Base-by-base conservation (phyloP, 2,113 vertebrate species). In the Vidua chalybeata region DNA sequence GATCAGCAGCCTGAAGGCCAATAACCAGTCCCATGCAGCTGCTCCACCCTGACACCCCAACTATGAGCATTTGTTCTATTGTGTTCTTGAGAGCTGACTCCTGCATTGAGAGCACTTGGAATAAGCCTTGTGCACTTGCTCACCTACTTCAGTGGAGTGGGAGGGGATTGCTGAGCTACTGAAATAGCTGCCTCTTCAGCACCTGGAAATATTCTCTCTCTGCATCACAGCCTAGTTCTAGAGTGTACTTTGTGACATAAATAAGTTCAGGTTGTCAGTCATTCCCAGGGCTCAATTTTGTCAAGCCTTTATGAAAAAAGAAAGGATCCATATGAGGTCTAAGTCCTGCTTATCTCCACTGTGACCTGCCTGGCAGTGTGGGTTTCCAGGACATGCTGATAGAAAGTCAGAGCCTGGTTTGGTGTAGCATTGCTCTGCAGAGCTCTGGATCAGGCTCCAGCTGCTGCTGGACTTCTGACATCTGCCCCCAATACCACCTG, bases 121-220 rank as follows among this genome's bases (percentile, higher is more conserved):
- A 55, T 52, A 55, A 94, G 52, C 56, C 84, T 86, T 1, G 0
- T 82, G 52, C 4, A 0, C 61, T 87, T 4, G 4, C 68, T 96
- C 43, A 35, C 67, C 85, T 83, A 5, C 80, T 81, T 71, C 3
- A 28, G 41, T 48, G 56, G n/a, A 91, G 86, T 58, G 51, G 68
- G 78, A 94, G 66, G 87, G 31, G 67, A 58, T 51, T 68, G 69
- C 39, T 48, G 87, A 61, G 71, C 75, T 92, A 82, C 88, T 80
- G 90, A 83, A 95, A 94, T 58, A 89, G 52, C 66, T 87, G 45
- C 75, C 56, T 87, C 86, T 89, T 86, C 73, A 75, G 8, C 78
- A 84, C 73, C 61, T 78, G 89, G 61, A 89, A 87, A 74, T 74
- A 66, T 3, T 88, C 67, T 73, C 86, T 73, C 37, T 87, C 58